Evolutionary conservation across 1,140 invertebrate species (phyloP).

Genomic region (Hypsibius dujardini): DNA sequence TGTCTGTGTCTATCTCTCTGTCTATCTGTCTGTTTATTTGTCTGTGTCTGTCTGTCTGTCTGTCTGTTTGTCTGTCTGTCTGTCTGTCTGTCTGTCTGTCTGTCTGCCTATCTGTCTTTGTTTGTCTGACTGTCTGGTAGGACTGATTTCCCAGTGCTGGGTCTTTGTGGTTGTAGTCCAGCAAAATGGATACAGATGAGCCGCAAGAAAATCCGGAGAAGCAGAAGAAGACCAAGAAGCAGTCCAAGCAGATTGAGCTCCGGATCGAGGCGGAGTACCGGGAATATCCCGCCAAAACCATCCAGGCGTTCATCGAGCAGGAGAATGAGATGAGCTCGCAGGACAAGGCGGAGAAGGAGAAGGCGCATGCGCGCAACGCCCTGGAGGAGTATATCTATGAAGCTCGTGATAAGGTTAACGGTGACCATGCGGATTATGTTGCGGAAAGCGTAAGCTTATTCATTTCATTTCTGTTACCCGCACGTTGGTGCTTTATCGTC

Average conservation of each 20-base stretch:
- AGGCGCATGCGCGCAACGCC: slow-evolving; percentile 81
- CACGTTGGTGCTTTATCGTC: slow-evolving; percentile 21
- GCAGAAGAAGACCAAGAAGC: slow-evolving; percentile 55
- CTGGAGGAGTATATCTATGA: slow-evolving; percentile 98
- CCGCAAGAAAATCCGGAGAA: slow-evolving; percentile 20
- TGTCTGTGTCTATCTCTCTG: no score
- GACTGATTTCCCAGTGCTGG: no score
- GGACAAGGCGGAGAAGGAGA: slow-evolving; percentile 79
- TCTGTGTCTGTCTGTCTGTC: no score
- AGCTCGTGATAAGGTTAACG: slow-evolving; percentile 60
- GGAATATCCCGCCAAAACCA: slow-evolving; percentile 47
- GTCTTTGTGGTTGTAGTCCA: not conserved
- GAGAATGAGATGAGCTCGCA: slow-evolving; percentile 71
- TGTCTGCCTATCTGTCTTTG: no score
- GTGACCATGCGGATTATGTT: slow-evolving; percentile 55
- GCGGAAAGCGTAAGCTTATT: slow-evolving; percentile 42
- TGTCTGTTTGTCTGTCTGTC: no score
- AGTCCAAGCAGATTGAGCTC: slow-evolving; percentile 61
- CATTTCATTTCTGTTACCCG: slow-evolving; percentile 36
- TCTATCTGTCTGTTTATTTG: no score
- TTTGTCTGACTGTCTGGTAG: no score
- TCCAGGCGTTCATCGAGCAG: slow-evolving; percentile 57
- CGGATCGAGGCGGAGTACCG: slow-evolving; percentile 53
- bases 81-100: no score
- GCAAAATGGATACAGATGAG: not conserved